phyloP scores from a whole-genome alignment of 2,888 invertebrate species.

The Lordiphosa fenestrarum region DNA sequence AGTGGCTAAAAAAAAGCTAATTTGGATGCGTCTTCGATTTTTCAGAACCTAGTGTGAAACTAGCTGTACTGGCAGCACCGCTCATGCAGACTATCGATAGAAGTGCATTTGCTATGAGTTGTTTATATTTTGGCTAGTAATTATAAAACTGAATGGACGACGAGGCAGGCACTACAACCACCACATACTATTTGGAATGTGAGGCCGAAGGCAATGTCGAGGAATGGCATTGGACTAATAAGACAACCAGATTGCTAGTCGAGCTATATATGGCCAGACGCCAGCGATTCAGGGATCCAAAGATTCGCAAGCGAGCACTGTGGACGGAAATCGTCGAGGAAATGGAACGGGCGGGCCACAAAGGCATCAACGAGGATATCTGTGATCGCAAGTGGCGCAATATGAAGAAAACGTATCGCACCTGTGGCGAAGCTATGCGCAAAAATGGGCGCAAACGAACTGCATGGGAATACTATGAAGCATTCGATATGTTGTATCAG shows the following conservation, averaged over 20 bases:
- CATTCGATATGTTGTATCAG: conserved; percentile 46
- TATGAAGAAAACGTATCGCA: conserved; percentile 56
- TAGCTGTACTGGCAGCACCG: too few relatives aligned
- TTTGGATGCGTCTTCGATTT: too few relatives aligned
- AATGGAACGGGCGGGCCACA: conserved; percentile 45
- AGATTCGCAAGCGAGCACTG: conserved; percentile 35
- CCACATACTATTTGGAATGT: conserved; percentile 46
- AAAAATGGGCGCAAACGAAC: conserved; percentile 45
- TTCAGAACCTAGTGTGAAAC: too few relatives aligned
- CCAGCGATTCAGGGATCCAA: conserved; percentile 45
- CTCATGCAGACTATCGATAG: too few relatives aligned
- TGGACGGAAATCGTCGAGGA: conserved; percentile 52
- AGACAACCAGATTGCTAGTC: conserved; percentile 47
- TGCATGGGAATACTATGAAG: conserved; percentile 49
- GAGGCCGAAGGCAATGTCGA: conserved; percentile 24
- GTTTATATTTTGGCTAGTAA: not conserved
- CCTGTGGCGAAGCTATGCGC: conserved; percentile 40
- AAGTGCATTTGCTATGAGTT: not conserved
- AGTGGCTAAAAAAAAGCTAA: too few relatives aligned
- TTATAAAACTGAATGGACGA: conserved; percentile 34
- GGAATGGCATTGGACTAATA: conserved; percentile 51
- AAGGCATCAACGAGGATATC: conserved; percentile 47
- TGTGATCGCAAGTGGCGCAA: conserved; percentile 56
- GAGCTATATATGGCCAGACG: conserved; percentile 41
- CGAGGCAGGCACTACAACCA: conserved; percentile 35